A percentile compares a stretch with the other conserved stretches of the same genome.
Evolutionary conservation across 2,797 vertebrate genomes (phyloP).

Genomic region (Pachyuromys duprasi): DNA sequence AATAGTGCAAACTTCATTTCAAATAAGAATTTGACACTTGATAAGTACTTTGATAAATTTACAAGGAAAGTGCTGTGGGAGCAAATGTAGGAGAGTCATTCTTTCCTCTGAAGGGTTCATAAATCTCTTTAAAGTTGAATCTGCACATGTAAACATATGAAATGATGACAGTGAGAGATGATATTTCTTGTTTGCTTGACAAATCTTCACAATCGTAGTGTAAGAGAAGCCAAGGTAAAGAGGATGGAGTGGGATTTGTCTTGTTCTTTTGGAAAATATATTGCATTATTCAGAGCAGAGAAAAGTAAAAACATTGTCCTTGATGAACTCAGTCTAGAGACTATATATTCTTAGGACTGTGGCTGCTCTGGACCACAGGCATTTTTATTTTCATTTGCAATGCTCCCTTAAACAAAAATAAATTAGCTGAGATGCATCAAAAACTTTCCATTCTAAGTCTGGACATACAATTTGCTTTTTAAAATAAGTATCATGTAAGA

Average conservation of each 20-base stretch:
- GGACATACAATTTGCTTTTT: background rate
- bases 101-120: conserved; percentile 55
- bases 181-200: conserved; percentile 41
- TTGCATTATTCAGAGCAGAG: background rate
- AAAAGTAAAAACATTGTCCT: background rate
- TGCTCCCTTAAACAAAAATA: conserved; percentile 43
- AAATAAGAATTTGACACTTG: conserved; percentile 35
- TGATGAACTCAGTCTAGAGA: background rate
- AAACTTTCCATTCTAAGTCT: background rate
- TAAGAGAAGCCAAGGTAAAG: conserved; percentile 57
- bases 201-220: conserved; percentile 8
- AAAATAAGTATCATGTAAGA: background rate
- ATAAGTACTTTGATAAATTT: conserved; percentile 50
- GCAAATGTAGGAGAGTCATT: conserved; percentile 42
- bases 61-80: conserved; percentile 49
- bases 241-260: conserved; percentile 19
- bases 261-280: conserved; percentile 11
- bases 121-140: conserved; percentile 68
- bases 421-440: background rate
- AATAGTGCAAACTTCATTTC: conserved; percentile 50
- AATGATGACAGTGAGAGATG: conserved; percentile 44
- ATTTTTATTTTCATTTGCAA: conserved; percentile 10
- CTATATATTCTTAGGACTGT: background rate
- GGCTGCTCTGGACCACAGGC: background rate
- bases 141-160: conserved; percentile 60